Percentiles rank a stretch among this genome's conserved stretches.
phyloP scores from a whole-genome alignment of 2,888 invertebrate species.

The Thumatha senex region DNA sequence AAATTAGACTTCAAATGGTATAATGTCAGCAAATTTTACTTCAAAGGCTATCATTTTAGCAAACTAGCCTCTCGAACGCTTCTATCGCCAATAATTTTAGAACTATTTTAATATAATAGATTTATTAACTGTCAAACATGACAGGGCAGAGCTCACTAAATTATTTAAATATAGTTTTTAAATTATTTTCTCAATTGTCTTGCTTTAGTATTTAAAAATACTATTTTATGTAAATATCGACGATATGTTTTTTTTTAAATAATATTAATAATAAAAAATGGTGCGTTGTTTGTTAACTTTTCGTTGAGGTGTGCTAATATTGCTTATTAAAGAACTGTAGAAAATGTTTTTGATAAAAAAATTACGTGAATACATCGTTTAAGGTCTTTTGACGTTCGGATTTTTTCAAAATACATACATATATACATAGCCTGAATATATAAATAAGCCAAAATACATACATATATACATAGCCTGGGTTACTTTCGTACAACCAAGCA shows the following conservation, averaged over 20 bases:
- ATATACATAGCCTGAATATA: too few relatives aligned
- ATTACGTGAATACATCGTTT: too few relatives aligned
- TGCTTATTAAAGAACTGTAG: not conserved
- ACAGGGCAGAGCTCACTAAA: conserved; percentile 11
- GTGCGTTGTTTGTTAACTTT: conserved; percentile 22
- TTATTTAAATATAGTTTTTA: conserved; percentile 8
- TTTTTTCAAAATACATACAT: too few relatives aligned
- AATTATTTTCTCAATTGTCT: conserved; percentile 10
- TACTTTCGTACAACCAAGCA: too few relatives aligned
- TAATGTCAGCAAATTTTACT: not conserved
- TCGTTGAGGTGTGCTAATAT: conserved; percentile 4
- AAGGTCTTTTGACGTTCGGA: too few relatives aligned
- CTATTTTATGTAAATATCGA: conserved; percentile 35
- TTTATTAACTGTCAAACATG: conserved; percentile 16
- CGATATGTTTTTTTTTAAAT: conserved; percentile 7
- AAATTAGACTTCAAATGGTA: not conserved
- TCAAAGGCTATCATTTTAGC: too few relatives aligned
- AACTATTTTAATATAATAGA: conserved; percentile 3
- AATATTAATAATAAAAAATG: conserved; percentile 3
- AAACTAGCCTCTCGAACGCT: too few relatives aligned
- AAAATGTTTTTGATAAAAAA: too few relatives aligned
- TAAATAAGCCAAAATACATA: too few relatives aligned
- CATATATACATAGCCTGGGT: too few relatives aligned
- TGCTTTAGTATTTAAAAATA: conserved; percentile 10
- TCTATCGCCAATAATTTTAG: conserved; percentile 2